Evolutionary conservation across 2,888 invertebrate genomes (phyloP), one percentile per base, ranked within the genome.

Genomic region (Bembecia ichneumoniformis): DNA sequence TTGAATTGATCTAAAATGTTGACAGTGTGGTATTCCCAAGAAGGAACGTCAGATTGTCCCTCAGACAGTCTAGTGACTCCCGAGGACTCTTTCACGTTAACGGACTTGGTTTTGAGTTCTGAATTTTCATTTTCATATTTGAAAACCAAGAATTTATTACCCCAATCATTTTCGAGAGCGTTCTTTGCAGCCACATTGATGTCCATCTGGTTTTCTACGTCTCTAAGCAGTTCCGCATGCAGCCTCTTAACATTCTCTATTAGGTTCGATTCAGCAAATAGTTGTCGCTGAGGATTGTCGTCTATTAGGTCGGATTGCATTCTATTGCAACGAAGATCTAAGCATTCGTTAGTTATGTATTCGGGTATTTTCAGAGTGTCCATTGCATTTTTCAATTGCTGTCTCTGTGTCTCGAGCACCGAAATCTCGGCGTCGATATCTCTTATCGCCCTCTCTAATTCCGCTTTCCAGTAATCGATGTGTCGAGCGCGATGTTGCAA

Each of bases 121-220:
- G 90, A 87, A 66, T 92, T 93, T 1, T 84, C 72, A 0, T 91
- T 89, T 63, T 96, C 96, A 43, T 94, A 91, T 62, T 93, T 91
- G 60, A 93, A 92, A 1, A 95, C 91, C 57, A 94, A 90, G 57
- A 89, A 90, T 79, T 97, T 97, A 68, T 97, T 94, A 60, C 96
- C 95, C 96, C 96, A 96, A 70, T 97, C 96, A 55, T 90, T 91
- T 80, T 97, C 96, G 53, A 96, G 71, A 17, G 93, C 89, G 55
- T 91, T 89, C 66, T 96, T 96, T 0, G 93, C 92, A 0, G 93
- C 91, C 47, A 93, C 91, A 62, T 95, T 92, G 68, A 93, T 91
- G 16, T 89, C 71, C 60, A 93, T 78, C 68, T 95, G 94, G 48
- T 88, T 82, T 50, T 93, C 91, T 1, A 94, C 89, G 55, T 93